Evolutionary conservation across 1,140 invertebrate species (phyloP).

Genomic region (Leptoteleia sp.): DNA sequence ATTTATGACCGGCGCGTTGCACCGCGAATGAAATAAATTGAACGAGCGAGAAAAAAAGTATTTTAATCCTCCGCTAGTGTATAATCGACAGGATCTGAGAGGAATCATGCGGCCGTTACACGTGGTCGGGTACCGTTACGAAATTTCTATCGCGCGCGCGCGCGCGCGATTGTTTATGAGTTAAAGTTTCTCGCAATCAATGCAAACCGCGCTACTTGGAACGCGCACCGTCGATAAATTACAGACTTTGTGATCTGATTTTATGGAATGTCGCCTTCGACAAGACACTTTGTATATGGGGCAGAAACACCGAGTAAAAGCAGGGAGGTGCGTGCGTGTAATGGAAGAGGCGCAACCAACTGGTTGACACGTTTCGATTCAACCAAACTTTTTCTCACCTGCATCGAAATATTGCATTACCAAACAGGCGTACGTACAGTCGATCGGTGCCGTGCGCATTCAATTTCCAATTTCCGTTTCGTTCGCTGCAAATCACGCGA

Average conservation of each 20-base stretch:
- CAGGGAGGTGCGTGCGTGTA: conserved; percentile 23
- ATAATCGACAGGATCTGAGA: no score
- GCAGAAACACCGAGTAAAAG: conserved; percentile 39
- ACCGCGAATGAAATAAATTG: no score
- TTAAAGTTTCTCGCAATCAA: conserved; percentile 17
- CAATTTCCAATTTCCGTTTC: no score
- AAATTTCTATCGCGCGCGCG: conserved; percentile 20
- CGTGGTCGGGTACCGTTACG: conserved; percentile 29
- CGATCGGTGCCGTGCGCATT: no score
- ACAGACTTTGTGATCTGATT: conserved; percentile 36
- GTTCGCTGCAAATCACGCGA: no score
- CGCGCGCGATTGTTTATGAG: neutral
- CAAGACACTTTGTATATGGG: conserved; percentile 27
- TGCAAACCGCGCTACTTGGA: conserved; percentile 12
- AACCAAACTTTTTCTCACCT: conserved; percentile 21
- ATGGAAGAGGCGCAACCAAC: conserved; percentile 31
- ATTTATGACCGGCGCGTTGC: no score
- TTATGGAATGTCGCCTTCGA: conserved; percentile 39
- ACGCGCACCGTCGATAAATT: conserved; percentile 8
- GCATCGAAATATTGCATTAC: conserved; percentile 4
- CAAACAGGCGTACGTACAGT: no score
- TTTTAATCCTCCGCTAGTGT: conserved; percentile 8
- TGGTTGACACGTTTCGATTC: conserved; percentile 39
- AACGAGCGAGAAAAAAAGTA: no score
- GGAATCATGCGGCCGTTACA: conserved; percentile 17